Percentiles rank a stretch among this genome's conserved stretches.
These are phyloP conservation scores for Griposia aprilina DNA, from an alignment of 2,888 invertebrate species.

Conservation along the genomic window DNA sequence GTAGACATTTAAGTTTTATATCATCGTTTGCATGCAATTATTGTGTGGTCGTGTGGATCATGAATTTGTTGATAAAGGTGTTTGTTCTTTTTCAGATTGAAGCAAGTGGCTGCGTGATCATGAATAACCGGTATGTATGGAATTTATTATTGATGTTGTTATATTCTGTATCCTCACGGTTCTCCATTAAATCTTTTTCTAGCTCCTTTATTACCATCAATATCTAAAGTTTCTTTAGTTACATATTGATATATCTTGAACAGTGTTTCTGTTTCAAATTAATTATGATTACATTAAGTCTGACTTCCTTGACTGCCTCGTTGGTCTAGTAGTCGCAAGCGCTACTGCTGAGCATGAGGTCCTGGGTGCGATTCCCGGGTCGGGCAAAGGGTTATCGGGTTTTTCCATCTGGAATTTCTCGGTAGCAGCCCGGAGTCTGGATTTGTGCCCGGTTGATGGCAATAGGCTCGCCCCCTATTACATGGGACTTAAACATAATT, in stretches of 20 bases:
- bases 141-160: neutral
- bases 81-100: conserved; percentile 59
- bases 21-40: conserved; percentile 42
- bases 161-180: neutral
- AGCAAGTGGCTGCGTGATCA: conserved; percentile 52
- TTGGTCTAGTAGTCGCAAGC: too few relatives aligned
- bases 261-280: neutral
- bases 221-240: neutral
- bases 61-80: neutral
- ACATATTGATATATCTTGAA: neutral
- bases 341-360: too few relatives aligned
- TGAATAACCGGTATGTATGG: conserved; percentile 53
- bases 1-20: conserved; percentile 70
- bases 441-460: too few relatives aligned
- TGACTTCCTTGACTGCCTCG: too few relatives aligned
- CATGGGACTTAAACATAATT: too few relatives aligned
- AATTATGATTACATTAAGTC: neutral
- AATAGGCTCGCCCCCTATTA: too few relatives aligned
- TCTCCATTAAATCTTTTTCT: neutral
- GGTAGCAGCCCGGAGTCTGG: too few relatives aligned
- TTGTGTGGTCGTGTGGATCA: neutral
- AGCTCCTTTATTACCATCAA: neutral
- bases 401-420: too few relatives aligned
- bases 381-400: too few relatives aligned
- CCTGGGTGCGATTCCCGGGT: too few relatives aligned